A percentile compares a stretch with the other conserved stretches of the same genome.
These are phyloP conservation scores for Actinostola sp. DNA, from an alignment of 92 coral and sea anemone genomes.

Conservation along the genomic window DNA sequence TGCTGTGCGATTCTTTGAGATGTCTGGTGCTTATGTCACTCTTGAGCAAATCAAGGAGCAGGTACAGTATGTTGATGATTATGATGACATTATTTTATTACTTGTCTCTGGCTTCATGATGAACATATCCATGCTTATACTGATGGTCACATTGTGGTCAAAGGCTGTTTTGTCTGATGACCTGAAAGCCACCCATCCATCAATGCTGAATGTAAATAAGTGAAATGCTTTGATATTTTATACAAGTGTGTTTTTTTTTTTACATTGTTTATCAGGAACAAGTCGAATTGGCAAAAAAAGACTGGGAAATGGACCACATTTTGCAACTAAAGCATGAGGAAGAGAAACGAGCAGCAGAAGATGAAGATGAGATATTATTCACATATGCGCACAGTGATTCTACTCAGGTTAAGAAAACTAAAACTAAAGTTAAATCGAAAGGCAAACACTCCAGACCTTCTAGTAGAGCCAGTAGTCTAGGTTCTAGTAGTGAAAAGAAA, in stretches of 20 bases:
- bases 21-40: constrained; percentile 84
- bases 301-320: constrained; percentile 97
- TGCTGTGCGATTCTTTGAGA: constrained; percentile 90
- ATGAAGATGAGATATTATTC: constrained; percentile 89
- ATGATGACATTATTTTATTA: not conserved
- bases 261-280: constrained; percentile 62
- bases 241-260: too few relatives aligned
- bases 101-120: constrained; percentile 25
- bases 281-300: constrained; percentile 92
- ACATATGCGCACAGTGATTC: constrained; percentile 93
- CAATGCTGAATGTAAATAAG: not conserved
- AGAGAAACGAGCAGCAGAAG: constrained; percentile 94
- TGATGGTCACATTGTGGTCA: constrained; percentile 22
- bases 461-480: constrained; percentile 59
- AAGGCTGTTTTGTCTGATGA: constrained; percentile 37
- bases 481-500: constrained; percentile 23
- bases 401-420: constrained; percentile 97
- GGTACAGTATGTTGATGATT: constrained; percentile 34
- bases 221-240: too few relatives aligned
- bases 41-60: constrained; percentile 89
- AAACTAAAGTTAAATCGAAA: constrained; percentile 72
- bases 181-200: constrained; percentile 24
- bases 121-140: constrained; percentile 41
- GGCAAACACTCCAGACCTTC: constrained; percentile 57
- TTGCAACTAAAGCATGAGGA: constrained; percentile 89